Evolutionary conservation across 1,140 invertebrate species (phyloP), one percentile per base, ranked within the genome.

Genomic region (Phymorhynchus buccinoides): DNA sequence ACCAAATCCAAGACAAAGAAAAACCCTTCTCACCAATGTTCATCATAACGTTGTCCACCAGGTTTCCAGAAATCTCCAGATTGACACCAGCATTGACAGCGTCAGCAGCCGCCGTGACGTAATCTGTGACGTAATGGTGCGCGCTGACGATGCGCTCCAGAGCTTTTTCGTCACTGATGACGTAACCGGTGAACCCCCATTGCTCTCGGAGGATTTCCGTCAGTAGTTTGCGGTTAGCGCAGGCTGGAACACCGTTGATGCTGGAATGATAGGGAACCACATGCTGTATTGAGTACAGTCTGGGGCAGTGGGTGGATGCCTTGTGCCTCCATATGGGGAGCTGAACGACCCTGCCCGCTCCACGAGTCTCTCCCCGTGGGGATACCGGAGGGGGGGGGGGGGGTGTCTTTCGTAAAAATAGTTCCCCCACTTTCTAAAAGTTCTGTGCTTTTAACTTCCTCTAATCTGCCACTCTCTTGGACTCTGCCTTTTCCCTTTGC

Each of bases 111-210:
- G 90, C 86, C 1, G 89, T 87, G 3, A 87, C 83, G 32, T 48
- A 48, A 66, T 80, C 87, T 12, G 83, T 84, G n/a, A 84, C 77
- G 83, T 91, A 92, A 22, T 88, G 83, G 77, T 92, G 91, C 3
- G 52, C 66, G 1, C 32, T 44, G 14, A 90, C 79, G 30, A 90
- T 89, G 79, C 85, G 86, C 48, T 91, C 90, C 0, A 93, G 84
- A 1, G 92, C 92, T 4, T 88, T 90, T 35, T 90, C 88, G 86
- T 93, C 92, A 86, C 91, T 92, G 56, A 93, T 87, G 7, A 93
- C 90, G 85, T 91, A 93, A 39, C 92, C 92, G 62, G 83, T 88
- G 85, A 93, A 93, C 27, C 88, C 87, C 92, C 91, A 92, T 56
- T 90, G 87, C 41, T 82, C 83, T 16, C 92, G 84, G 2, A 92